These are phyloP conservation scores for Ariolimax columbianus DNA, from an alignment of 2,888 invertebrate species.

Conservation along the genomic window DNA sequence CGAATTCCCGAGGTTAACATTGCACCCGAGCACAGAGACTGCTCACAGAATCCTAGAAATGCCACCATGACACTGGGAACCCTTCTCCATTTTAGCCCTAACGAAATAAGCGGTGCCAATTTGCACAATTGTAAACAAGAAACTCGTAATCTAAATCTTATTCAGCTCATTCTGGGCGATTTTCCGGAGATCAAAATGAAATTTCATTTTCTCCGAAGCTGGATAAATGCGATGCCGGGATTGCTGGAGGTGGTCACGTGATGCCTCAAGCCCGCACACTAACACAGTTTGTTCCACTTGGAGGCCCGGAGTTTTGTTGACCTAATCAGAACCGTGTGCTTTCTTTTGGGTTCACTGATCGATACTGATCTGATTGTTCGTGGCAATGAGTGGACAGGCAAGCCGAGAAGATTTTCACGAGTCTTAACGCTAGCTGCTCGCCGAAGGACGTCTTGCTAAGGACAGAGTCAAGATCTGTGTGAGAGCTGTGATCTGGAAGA, in stretches of 20 bases:
- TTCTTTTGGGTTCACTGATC: slow-evolving; percentile 46
- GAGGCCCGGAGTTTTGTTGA: slow-evolving; percentile 48
- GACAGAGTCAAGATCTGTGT: not conserved
- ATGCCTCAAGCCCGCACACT: slow-evolving; percentile 47
- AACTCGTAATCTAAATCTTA: slow-evolving; percentile 61
- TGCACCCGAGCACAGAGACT: slow-evolving; percentile 26
- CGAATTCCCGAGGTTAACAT: slow-evolving; percentile 37
- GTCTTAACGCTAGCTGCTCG: not conserved
- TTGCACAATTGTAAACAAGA: slow-evolving; percentile 60
- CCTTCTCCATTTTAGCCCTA: slow-evolving; percentile 60
- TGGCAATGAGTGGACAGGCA: slow-evolving; percentile 37
- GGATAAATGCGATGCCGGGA: slow-evolving; percentile 52
- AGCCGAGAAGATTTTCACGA: slow-evolving; percentile 2
- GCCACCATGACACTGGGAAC: slow-evolving; percentile 64
- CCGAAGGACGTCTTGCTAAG: not conserved
- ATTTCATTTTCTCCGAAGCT: slow-evolving; percentile 61
- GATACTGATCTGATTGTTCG: slow-evolving; percentile 46
- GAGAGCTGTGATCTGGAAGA: no score
- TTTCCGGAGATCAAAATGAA: slow-evolving; percentile 59
- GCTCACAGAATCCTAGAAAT: slow-evolving; percentile 33
- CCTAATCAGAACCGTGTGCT: slow-evolving; percentile 52
- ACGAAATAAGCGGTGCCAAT: slow-evolving; percentile 60
- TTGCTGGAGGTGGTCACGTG: slow-evolving; percentile 45
- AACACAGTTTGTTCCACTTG: slow-evolving; percentile 52
- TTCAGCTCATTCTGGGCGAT: slow-evolving; percentile 61